phyloP scores from a whole-genome alignment of 2,888 invertebrate species.

The Rhamphomyia laevipes region DNA sequence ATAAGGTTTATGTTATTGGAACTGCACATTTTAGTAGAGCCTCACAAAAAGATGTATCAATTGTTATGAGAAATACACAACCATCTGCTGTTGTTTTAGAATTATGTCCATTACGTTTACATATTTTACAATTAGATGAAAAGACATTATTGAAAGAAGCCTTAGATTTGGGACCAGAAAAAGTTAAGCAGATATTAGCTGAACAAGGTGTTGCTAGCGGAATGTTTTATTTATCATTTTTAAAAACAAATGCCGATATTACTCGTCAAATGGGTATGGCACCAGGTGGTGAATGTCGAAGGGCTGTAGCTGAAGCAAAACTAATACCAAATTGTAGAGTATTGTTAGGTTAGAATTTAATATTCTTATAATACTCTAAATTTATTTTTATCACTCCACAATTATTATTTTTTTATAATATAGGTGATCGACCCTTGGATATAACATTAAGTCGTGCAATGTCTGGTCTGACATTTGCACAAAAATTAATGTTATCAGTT shows the following conservation, averaged over 20 bases:
- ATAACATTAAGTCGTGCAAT: conserved; percentile 80
- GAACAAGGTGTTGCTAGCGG: conserved; percentile 40
- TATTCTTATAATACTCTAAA: too few relatives aligned
- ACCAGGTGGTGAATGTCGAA: conserved; percentile 89
- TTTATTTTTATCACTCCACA: too few relatives aligned
- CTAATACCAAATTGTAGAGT: conserved; percentile 55
- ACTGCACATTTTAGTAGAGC: conserved; percentile 90
- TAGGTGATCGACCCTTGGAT: conserved; percentile 79
- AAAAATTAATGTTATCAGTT: conserved; percentile 46
- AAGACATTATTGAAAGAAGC: conserved; percentile 72
- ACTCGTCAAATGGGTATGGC: conserved; percentile 89
- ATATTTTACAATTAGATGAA: conserved; percentile 78
- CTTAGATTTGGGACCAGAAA: conserved; percentile 64
- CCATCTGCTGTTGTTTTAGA: conserved; percentile 82
- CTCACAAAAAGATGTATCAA: conserved; percentile 82
- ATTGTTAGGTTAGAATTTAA: conserved; percentile 41
- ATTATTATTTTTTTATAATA: too few relatives aligned
- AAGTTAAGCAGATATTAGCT: conserved; percentile 33
- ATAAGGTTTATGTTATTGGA: conserved; percentile 80
- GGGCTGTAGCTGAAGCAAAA: conserved; percentile 68
- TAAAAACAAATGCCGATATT: conserved; percentile 81
- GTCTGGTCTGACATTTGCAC: conserved; percentile 68
- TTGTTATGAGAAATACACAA: conserved; percentile 28
- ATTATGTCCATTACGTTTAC: conserved; percentile 71
- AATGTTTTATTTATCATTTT: conserved; percentile 67